Evolutionary conservation across 2,888 invertebrate species (phyloP).

Genomic region (Polydrusus cervinus): DNA sequence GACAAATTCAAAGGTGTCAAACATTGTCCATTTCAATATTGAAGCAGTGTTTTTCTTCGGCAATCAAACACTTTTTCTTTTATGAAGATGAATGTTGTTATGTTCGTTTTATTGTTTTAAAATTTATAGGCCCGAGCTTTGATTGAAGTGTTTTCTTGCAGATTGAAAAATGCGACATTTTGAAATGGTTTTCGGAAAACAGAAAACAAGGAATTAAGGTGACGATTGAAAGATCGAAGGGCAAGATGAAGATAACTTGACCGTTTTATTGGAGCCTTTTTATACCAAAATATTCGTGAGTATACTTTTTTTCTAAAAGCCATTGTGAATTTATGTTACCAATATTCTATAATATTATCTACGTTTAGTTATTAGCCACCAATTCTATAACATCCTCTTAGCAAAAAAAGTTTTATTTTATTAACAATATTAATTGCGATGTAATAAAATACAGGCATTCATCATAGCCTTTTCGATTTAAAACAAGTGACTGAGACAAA

Average conservation of each 20-base stretch:
- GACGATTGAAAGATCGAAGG: not conserved
- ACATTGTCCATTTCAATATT: not conserved
- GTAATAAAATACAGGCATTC: too few relatives aligned
- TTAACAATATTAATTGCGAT: too few relatives aligned
- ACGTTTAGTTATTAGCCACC: too few relatives aligned
- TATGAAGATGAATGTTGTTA: not conserved
- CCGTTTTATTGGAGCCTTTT: not conserved
- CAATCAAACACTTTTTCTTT: too few relatives aligned
- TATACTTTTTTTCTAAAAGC: slow-evolving; percentile 13
- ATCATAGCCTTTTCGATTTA: too few relatives aligned
- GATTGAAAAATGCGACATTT: not conserved
- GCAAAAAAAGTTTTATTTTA: too few relatives aligned
- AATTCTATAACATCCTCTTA: too few relatives aligned
- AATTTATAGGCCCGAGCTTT: not conserved
- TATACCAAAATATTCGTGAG: not conserved
- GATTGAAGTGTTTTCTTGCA: not conserved
- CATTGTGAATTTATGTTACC: not conserved
- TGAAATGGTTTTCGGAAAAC: not conserved
- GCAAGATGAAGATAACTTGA: slow-evolving; percentile 28
- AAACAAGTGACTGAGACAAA: too few relatives aligned
- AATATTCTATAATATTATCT: not conserved
- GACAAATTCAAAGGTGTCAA: too few relatives aligned
- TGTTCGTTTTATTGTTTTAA: not conserved
- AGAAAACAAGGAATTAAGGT: not conserved
- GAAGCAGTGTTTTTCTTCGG: not conserved